Base-by-base conservation (phyloP, 2,888 invertebrate genomes). In the Entomobrya multifasciata region DNA sequence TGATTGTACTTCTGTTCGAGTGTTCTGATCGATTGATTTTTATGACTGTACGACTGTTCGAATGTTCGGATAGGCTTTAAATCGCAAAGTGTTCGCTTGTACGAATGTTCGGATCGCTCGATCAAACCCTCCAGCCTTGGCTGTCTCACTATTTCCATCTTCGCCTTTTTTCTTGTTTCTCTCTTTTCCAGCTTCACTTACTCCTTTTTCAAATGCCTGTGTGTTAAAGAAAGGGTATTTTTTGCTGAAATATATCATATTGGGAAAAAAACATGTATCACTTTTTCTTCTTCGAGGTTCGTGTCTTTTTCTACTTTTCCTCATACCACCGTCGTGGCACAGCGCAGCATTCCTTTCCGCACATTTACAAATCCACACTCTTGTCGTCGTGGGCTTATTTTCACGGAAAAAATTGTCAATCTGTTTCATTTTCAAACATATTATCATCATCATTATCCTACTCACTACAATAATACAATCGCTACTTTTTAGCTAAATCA, bases 271-370 rank as follows among this genome's bases (percentile, higher is more conserved):
- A n/a, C n/a, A n/a, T n/a, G n/a, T n/a, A n/a, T 44, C 44, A 44
- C 11, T 44, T 11, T 49, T 49, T 11, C 49, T 49, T 49, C 36
- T 36, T 36, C 4, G 8, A 36, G 8, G 65, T 67, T 67, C 65
- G 65, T 67, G 65, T 17, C 44, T 67, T 67, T 67, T 67, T 41
- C 65, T 17, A 17, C 17, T 17, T 65, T 65, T 67, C 17, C n/a
- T n/a, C n/a, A n/a, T 36, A 13, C 17, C 60, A 30, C n/a, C n/a
- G 13, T 2, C n/a, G 36, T 17, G 22, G 0, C 17, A 17, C 11
- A 20, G 13, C 20, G 10, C 65, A n/a, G 62, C 62, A 17, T 62
- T 62, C n/a, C n/a, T n/a, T 36, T 36, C 36, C 36, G 36, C 36
- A 8, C 8, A 36, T 41, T 67, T 6, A 41, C 20, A 67, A 67